These are phyloP conservation scores for Rhea pennata DNA, from an alignment of 2,113 vertebrate genomes.

Conservation along the genomic window DNA sequence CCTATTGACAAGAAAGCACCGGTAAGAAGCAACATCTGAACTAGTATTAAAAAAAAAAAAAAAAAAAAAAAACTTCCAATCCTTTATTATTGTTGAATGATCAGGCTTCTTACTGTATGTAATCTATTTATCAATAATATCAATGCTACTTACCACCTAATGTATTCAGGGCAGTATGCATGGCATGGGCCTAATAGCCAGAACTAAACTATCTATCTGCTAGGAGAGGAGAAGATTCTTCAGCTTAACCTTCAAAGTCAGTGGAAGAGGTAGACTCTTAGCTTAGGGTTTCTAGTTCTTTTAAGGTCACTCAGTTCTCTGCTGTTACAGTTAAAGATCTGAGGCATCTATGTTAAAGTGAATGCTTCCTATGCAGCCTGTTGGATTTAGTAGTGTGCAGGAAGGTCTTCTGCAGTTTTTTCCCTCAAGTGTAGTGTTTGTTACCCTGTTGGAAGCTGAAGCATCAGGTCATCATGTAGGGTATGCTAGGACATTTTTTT, in stretches of 20 bases:
- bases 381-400: not conserved
- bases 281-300: not conserved
- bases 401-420: not conserved
- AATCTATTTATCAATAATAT: not conserved
- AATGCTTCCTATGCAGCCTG: not conserved
- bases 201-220: too few species aligned
- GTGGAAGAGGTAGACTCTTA: not conserved
- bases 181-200: not conserved
- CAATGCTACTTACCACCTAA: fast-evolving
- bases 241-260: not conserved
- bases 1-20: constrained; percentile 97
- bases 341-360: not conserved
- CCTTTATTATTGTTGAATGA: not conserved
- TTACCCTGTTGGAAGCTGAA: not conserved
- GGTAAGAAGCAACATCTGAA: constrained; percentile 76
- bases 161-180: not conserved
- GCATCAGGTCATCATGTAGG: not conserved
- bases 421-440: not conserved
- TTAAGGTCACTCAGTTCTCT: not conserved
- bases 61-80: not conserved
- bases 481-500: not conserved
- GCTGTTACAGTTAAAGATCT: not conserved
- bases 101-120: not conserved
- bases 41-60: not conserved
- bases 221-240: not conserved